phyloP scores from a whole-genome alignment of 2,888 invertebrate genomes.

The Thecocarcelia acutangulata region DNA sequence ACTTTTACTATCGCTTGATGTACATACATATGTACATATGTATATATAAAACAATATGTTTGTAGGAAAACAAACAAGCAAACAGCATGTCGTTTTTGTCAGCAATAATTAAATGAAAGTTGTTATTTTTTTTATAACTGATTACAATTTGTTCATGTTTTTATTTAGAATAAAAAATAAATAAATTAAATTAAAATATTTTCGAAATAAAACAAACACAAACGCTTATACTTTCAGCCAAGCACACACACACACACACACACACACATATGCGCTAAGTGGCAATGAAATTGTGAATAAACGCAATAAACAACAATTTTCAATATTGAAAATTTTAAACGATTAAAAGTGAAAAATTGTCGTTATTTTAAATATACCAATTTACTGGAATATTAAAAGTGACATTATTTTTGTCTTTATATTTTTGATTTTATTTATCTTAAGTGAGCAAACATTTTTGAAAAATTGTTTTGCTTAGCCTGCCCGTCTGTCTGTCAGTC shows the following conservation, averaged over 20 bases:
- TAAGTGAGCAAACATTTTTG: constrained; percentile 28
- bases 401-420: constrained; percentile 24
- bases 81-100: constrained; percentile 43
- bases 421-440: constrained; percentile 29
- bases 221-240: not conserved
- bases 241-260: not conserved
- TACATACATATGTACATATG: too few species aligned
- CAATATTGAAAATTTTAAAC: constrained; percentile 28
- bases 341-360: not conserved
- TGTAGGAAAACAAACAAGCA: constrained; percentile 9
- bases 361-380: constrained; percentile 45
- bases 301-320: constrained; percentile 45
- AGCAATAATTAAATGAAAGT: constrained; percentile 63
- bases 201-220: constrained; percentile 32
- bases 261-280: constrained; percentile 13
- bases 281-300: constrained; percentile 57
- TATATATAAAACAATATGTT: too few species aligned
- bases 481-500: not conserved
- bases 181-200: constrained; percentile 47
- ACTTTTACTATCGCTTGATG: constrained; percentile 58
- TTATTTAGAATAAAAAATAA: constrained; percentile 37
- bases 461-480: constrained; percentile 21
- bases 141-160: constrained; percentile 43
- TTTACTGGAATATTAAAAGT: constrained; percentile 41
- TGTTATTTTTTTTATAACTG: constrained; percentile 49